Evolutionary conservation across 1,140 invertebrate genomes (phyloP).

Genomic region (Drosophila murphyi): DNA sequence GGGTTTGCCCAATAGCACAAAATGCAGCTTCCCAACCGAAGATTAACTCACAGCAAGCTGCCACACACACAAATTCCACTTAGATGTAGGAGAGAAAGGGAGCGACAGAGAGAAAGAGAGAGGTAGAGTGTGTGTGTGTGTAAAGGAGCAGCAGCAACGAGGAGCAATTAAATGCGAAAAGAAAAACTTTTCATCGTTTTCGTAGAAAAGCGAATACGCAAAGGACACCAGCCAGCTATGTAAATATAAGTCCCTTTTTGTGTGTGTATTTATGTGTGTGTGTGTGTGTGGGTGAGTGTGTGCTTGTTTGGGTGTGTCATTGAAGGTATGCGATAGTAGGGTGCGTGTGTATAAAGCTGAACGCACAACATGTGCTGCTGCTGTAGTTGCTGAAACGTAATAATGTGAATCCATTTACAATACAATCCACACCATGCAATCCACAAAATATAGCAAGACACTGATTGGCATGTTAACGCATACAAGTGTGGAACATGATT

Average conservation of each 20-base stretch:
- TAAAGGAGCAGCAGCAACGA: constrained; percentile 12
- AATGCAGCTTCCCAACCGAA: constrained; percentile 64
- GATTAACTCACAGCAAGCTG: constrained; percentile 61
- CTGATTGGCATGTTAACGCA: too few relatives aligned
- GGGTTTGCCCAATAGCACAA: constrained; percentile 44
- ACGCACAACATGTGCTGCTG: neutral
- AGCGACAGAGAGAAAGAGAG: neutral
- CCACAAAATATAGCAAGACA: too few relatives aligned
- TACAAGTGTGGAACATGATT: too few relatives aligned
- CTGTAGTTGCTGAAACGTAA: neutral
- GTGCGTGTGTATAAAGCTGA: neutral
- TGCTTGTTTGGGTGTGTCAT: constrained; percentile 1
- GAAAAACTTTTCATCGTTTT: constrained; percentile 66
- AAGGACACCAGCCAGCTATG: constrained; percentile 46
- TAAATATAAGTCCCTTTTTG: constrained; percentile 40
- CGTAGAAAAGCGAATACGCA: constrained; percentile 50
- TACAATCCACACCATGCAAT: too few relatives aligned
- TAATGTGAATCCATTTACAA: too few relatives aligned
- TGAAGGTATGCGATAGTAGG: constrained; percentile 14
- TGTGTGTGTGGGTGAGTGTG: constrained; percentile 36
- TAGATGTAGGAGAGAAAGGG: neutral
- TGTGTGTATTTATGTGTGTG: constrained; percentile 42
- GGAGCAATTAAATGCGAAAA: constrained; percentile 70
- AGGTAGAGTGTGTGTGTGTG: too few relatives aligned
- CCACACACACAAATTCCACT: constrained; percentile 24